Evolutionary conservation across 2,113 vertebrate genomes (phyloP), one percentile per base, ranked within the genome.

Genomic region (Tursiops truncatus): DNA sequence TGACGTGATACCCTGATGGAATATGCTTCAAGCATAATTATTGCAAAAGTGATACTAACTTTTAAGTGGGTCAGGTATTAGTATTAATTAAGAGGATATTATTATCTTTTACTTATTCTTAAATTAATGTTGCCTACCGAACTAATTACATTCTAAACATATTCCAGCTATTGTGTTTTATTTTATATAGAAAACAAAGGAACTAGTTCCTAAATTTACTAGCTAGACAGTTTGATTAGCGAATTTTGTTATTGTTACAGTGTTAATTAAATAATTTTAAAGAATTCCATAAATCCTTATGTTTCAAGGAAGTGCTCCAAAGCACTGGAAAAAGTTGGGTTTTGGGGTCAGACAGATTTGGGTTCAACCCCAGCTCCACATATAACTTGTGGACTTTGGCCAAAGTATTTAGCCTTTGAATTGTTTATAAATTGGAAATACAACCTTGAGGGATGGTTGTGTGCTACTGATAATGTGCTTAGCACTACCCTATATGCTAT

Each of bases 81-180:
- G 10, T 81, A 97, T 58, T 58, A 91, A 82, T 18, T 79, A 84
- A 38, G 26, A 94, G 50, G 36, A 85, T 84, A 89, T 56, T 84
- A 89, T 56, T 82, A 92, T 25, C 26, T 81, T 97, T 88, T 53
- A 74, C 13, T 93, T 97, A 94, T 70, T 73, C 71, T 84, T 77
- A 90, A 89, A 62, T 87, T 96, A 93, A 38, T 50, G 12, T 25
- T 96, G 18, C 47, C 77, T 90, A 81, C 85, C 33, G 80, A 84
- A 76, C 23, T 81, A 94, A 94, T 90, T 84, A 90, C 21, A 94
- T 67, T 82, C 25, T 44, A 97, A 97, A 93, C 77, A 87, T 79
- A 95, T 80, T 89, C 9, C 62, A 81, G n/a, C 33, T 87, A 87
- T 38, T 74, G 7, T 92, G 9, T 92, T 53, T 88, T 86, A 89